These are phyloP conservation scores for Drosophila stalkeri DNA, from an alignment of 2,888 invertebrate genomes.

Conservation along the genomic window DNA sequence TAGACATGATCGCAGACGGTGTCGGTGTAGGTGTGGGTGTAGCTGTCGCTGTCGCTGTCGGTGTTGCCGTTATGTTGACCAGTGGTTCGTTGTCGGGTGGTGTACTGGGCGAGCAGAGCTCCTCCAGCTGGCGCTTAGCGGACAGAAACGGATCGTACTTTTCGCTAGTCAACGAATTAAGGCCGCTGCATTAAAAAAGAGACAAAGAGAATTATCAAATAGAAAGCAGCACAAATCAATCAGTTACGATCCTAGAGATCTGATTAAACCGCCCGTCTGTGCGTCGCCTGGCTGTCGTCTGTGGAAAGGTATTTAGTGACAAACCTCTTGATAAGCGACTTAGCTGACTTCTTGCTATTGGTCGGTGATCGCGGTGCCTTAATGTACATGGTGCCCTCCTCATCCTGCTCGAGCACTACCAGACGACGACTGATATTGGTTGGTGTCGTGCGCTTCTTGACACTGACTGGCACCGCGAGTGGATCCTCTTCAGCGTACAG, in stretches of 20 bases:
- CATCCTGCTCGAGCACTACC: constrained; percentile 57
- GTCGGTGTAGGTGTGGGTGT: constrained; percentile 22
- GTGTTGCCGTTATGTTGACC: constrained; percentile 36
- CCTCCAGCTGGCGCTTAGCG: constrained; percentile 93
- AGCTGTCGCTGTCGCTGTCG: constrained; percentile 23
- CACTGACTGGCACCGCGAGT: too few species aligned
- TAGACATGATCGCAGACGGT: constrained; percentile 63
- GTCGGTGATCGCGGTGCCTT: constrained; percentile 54
- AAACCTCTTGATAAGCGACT: constrained; percentile 65
- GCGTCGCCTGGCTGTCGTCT: constrained; percentile 65
- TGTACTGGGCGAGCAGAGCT: constrained; percentile 89
- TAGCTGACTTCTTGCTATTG: constrained; percentile 5
- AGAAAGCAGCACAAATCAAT: not conserved
- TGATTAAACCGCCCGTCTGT: constrained; percentile 33
- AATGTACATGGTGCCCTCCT: constrained; percentile 64
- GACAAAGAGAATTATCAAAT: not conserved
- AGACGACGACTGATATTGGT: constrained; percentile 47
- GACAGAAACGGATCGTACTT: constrained; percentile 91
- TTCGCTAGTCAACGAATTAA: constrained; percentile 78
- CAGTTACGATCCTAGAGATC: not conserved
- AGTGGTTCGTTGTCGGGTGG: constrained; percentile 73
- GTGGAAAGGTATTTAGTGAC: constrained; percentile 47
- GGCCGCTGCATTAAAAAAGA: constrained; percentile 32
- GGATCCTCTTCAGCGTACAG: constrained; percentile 4
- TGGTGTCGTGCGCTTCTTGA: constrained; percentile 12